Evolutionary conservation across 2,797 vertebrate genomes (phyloP).

Genomic region (Poecilia wingei): DNA sequence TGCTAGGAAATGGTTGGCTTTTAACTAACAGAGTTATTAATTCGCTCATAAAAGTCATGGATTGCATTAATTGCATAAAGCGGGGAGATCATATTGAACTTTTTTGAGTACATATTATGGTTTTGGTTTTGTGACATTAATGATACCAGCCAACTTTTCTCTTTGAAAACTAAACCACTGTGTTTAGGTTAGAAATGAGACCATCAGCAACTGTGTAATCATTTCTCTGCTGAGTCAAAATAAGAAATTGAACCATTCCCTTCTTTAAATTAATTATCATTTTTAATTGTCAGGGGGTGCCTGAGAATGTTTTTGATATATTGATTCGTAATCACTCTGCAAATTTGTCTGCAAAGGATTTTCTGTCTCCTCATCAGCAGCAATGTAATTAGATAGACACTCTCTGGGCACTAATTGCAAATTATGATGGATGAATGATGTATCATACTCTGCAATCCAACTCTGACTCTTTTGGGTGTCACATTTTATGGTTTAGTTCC

Average conservation of each 20-base stretch:
- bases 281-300: slow-evolving; percentile 45
- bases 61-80: slow-evolving; percentile 16
- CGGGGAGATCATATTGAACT: slow-evolving; percentile 2
- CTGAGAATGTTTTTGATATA: slow-evolving; percentile 57
- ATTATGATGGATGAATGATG: slow-evolving; percentile 50
- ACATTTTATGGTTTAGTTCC: background rate
- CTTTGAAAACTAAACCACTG: slow-evolving; percentile 16
- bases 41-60: slow-evolving; percentile 20
- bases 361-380: slow-evolving; percentile 65
- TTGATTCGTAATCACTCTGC: slow-evolving; percentile 68
- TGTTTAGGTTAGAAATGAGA: slow-evolving; percentile 39
- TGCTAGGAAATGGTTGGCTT: slow-evolving; percentile 35
- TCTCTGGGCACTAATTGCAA: slow-evolving; percentile 68
- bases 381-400: slow-evolving; percentile 68
- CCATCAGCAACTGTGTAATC: slow-evolving; percentile 29
- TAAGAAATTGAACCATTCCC: slow-evolving; percentile 41
- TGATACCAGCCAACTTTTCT: slow-evolving; percentile 11
- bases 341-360: slow-evolving; percentile 60
- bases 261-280: slow-evolving; percentile 51
- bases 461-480: slow-evolving; percentile 9
- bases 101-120: background rate
- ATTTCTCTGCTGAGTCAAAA: slow-evolving; percentile 21
- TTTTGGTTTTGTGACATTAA: background rate
- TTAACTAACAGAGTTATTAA: slow-evolving; percentile 25
- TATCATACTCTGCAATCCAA: slow-evolving; percentile 21